Evolutionary conservation across 1,140 invertebrate species (phyloP).

Genomic region (Hypothenemus hampei): DNA sequence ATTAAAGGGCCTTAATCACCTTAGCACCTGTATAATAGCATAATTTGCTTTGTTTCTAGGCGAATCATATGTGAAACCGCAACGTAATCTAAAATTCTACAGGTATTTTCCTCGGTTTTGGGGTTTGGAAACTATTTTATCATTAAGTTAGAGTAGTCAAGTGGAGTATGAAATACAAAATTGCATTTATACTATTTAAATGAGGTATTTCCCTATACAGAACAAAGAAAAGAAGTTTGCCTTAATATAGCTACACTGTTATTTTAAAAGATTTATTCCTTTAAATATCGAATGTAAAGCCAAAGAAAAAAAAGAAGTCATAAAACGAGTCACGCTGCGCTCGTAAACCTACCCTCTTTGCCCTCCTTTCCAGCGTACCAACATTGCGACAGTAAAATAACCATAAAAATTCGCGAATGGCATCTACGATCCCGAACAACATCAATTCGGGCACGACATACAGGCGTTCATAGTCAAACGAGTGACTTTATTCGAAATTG

Average conservation of each 20-base stretch:
- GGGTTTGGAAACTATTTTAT: neutral
- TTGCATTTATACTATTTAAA: too few species aligned
- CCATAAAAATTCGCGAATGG: conserved; percentile 24
- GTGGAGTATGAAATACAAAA: too few species aligned
- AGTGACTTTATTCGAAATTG: conserved; percentile 10
- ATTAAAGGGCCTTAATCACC: too few species aligned
- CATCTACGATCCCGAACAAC: too few species aligned
- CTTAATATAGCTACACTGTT: too few species aligned
- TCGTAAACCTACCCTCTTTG: conserved; percentile 16
- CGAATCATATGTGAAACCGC: neutral
- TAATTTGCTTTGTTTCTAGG: neutral
- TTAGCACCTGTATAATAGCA: too few species aligned
- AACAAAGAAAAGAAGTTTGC: too few species aligned
- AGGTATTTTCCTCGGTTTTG: neutral
- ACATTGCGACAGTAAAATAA: conserved; percentile 23
- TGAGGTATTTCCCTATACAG: too few species aligned
- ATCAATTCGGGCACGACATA: conserved; percentile 24
- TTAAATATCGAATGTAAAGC: conserved; percentile 14
- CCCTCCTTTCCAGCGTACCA: too few species aligned
- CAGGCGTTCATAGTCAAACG: conserved; percentile 7
- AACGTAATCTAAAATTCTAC: conserved; percentile 2
- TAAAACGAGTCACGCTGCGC: conserved; percentile 15
- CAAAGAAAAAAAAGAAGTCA: conserved; percentile 11
- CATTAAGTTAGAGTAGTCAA: too few species aligned
- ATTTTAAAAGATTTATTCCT: conserved; percentile 23